Evolutionary conservation across 2,113 vertebrate species (phyloP).

Genomic region (Phalacrocorax aristotelis): DNA sequence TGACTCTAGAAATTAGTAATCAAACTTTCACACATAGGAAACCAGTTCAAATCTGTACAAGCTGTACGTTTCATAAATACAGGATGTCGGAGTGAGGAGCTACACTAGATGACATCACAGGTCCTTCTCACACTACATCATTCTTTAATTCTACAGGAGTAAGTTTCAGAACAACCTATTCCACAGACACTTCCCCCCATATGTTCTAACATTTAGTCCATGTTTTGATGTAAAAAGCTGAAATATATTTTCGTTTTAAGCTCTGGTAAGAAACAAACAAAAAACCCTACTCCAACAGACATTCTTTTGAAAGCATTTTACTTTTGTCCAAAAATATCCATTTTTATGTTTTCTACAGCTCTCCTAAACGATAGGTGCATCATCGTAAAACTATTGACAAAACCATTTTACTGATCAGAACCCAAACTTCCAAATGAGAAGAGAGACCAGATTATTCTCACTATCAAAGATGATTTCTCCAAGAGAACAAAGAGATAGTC

Average conservation of each 20-base stretch:
- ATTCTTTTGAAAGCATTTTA: neutral
- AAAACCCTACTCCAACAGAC: neutral
- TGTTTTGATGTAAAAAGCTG: neutral
- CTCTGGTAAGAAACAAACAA: neutral
- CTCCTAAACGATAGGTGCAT: fast-evolving
- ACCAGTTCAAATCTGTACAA: neutral
- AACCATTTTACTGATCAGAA: neutral
- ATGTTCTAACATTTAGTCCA: neutral
- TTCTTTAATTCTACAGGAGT: neutral
- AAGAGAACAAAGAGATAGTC: neutral
- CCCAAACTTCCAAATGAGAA: neutral
- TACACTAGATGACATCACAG: neutral
- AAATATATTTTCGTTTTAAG: neutral
- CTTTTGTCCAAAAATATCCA: neutral
- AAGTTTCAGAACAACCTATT: neutral
- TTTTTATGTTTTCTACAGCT: neutral
- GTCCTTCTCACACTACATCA: neutral
- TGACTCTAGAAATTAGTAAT: neutral
- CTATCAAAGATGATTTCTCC: neutral
- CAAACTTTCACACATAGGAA: neutral
- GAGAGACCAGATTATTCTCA: neutral
- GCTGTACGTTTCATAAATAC: neutral
- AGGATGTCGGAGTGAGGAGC: neutral
- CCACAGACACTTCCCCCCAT: neutral
- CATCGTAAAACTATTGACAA: neutral